These are phyloP conservation scores for Erpobdella octoculata DNA, from an alignment of 2,888 invertebrate genomes.

Conservation along the genomic window DNA sequence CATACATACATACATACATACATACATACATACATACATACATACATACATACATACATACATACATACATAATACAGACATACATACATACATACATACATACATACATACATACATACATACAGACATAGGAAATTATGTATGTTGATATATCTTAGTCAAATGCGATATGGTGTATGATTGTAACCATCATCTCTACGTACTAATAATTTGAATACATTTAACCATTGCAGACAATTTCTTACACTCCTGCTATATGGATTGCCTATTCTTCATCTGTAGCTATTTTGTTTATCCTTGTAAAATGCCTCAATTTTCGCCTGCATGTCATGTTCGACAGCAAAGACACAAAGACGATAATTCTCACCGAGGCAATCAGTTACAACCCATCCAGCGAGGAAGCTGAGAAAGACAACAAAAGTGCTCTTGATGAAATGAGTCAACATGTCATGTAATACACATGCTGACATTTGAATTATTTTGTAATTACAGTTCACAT, in stretches of 20 bases:
- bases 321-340: conserved; percentile 86
- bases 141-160: too few species aligned
- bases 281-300: conserved; percentile 69
- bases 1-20: too few species aligned
- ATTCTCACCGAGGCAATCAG: conserved; percentile 57
- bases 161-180: background rate
- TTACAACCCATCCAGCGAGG: conserved; percentile 28
- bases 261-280: conserved; percentile 74
- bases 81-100: too few species aligned
- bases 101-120: too few species aligned
- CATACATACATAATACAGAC: too few species aligned
- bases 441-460: conserved; percentile 3
- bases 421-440: conserved; percentile 6
- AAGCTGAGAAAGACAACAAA: conserved; percentile 28
- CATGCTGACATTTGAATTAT: background rate
- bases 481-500: background rate
- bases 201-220: background rate
- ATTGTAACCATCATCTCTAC: background rate
- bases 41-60: too few species aligned
- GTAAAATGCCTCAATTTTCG: conserved; percentile 81
- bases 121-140: too few species aligned
- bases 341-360: conserved; percentile 55
- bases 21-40: too few species aligned
- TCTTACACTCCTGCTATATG: conserved; percentile 74
- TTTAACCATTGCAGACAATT: conserved; percentile 65